Percentiles rank a stretch among this genome's conserved stretches.
Conservation (phyloP, 2,888 invertebrate species). For the Odontocerum albicorne region DNA sequence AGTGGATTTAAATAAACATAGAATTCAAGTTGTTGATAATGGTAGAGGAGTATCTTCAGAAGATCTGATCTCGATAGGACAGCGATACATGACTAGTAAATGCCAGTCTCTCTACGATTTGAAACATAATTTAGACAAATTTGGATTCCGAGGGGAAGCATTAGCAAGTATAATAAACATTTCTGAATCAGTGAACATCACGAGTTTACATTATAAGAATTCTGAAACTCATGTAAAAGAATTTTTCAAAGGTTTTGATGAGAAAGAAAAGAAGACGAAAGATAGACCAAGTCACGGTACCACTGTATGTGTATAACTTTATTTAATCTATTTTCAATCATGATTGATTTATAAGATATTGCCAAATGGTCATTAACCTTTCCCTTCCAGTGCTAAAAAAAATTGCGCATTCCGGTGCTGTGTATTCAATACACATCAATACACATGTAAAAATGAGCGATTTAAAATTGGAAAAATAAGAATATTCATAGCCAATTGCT, state of each 20-base stretch:
- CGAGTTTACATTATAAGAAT: constrained; percentile 52
- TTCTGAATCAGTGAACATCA: constrained; percentile 61
- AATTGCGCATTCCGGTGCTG: too few species aligned
- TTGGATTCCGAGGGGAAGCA: constrained; percentile 71
- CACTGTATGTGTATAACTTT: constrained; percentile 57
- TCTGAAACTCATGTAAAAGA: constrained; percentile 60
- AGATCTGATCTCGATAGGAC: constrained; percentile 61
- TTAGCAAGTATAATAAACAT: constrained; percentile 63
- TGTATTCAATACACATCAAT: too few species aligned
- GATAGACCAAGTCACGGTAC: constrained; percentile 68
- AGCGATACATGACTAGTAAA: constrained; percentile 67
- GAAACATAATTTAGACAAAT: constrained; percentile 54
- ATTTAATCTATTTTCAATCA: too few species aligned
- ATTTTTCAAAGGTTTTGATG: constrained; percentile 51
- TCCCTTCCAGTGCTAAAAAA: too few species aligned
- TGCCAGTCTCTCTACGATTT: constrained; percentile 56
- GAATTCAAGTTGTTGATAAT: constrained; percentile 77
- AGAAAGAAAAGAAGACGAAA: constrained; percentile 42
- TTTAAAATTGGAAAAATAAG: too few species aligned
- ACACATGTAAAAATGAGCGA: too few species aligned
- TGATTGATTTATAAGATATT: too few species aligned
- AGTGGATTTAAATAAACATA: constrained; percentile 60
- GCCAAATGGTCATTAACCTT: too few species aligned
- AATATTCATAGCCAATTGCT: too few species aligned
- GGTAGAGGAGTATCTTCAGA: constrained; percentile 64